phyloP scores from a whole-genome alignment of 2,797 vertebrate genomes.

The Lagocephalus sceleratus region DNA sequence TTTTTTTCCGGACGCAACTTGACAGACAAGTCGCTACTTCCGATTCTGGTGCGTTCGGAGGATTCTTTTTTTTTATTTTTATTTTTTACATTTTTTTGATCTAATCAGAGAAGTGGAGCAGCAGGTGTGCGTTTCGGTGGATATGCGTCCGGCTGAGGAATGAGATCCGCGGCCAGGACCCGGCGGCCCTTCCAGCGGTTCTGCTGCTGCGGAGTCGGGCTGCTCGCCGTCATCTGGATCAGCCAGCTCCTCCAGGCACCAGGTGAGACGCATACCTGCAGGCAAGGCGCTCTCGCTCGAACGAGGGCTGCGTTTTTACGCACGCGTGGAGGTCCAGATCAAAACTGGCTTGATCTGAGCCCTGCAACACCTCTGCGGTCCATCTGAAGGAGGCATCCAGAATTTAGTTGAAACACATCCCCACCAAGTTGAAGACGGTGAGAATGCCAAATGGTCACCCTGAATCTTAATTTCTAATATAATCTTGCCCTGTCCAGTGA shows the following conservation, averaged over 20 bases:
- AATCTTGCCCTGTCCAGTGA: slow-evolving; percentile 3
- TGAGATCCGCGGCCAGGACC: slow-evolving; percentile 69
- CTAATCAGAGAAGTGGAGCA: background rate
- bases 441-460: too few species aligned
- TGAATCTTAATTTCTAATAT: too few species aligned
- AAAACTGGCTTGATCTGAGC: too few species aligned
- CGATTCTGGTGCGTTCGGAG: background rate
- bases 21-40: slow-evolving; percentile 44
- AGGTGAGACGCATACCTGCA: slow-evolving; percentile 63
- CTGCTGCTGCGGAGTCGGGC: slow-evolving; percentile 75
- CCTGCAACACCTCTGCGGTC: too few species aligned
- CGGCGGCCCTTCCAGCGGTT: slow-evolving; percentile 75
- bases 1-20: slow-evolving; percentile 48
- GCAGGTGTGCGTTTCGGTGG: slow-evolving; percentile 61
- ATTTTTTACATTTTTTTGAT: background rate
- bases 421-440: too few species aligned
- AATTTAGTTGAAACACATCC: too few species aligned
- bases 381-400: too few species aligned
- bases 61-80: slow-evolving; percentile 6
- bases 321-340: too few species aligned
- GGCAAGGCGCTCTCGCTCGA: too few species aligned
- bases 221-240: slow-evolving; percentile 73
- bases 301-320: too few species aligned
- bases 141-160: slow-evolving; percentile 64
- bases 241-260: slow-evolving; percentile 68